phyloP scores from a whole-genome alignment of 2,888 invertebrate genomes.

The Dermolepida albohirtum region DNA sequence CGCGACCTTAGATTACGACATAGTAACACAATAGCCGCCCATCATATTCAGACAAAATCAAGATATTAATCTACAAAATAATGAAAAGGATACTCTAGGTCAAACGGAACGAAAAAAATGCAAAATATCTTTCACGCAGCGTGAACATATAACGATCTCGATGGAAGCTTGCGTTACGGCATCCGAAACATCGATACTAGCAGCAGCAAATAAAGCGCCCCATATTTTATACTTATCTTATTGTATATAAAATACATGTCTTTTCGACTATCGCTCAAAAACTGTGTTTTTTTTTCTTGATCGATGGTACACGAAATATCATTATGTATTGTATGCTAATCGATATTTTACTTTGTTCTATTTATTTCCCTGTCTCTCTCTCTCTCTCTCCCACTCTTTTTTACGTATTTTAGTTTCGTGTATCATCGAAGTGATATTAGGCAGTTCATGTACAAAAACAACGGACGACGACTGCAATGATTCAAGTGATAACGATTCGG shows the following conservation, averaged over 20 bases:
- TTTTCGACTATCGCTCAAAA: conserved; percentile 17
- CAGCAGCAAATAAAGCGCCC: conserved; percentile 10
- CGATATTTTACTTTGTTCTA: conserved; percentile 9
- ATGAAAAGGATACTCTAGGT: background rate
- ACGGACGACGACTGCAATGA: conserved; percentile 38
- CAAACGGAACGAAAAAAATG: conserved; percentile 5
- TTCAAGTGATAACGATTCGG: conserved; percentile 38
- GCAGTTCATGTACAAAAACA: background rate
- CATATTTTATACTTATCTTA: conserved; percentile 8
- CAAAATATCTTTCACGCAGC: background rate
- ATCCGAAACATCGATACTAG: background rate
- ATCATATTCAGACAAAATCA: conserved; percentile 4
- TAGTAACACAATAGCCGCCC: conserved; percentile 16
- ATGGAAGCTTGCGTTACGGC: conserved; percentile 28
- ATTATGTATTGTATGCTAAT: conserved; percentile 1
- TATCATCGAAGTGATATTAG: conserved; percentile 2
- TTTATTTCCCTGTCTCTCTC: conserved; percentile 12
- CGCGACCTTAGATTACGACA: conserved; percentile 34
- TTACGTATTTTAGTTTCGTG: background rate
- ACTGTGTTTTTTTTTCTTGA: conserved; percentile 19
- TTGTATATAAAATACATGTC: conserved; percentile 9
- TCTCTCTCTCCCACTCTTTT: background rate
- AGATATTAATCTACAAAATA: background rate
- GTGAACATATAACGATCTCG: conserved; percentile 14
- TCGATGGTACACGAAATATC: conserved; percentile 18